Percentiles rank a stretch among this genome's conserved stretches.
These are phyloP conservation scores for Rhogogaster chlorosoma DNA, from an alignment of 2,888 invertebrate species.

Conservation along the genomic window DNA sequence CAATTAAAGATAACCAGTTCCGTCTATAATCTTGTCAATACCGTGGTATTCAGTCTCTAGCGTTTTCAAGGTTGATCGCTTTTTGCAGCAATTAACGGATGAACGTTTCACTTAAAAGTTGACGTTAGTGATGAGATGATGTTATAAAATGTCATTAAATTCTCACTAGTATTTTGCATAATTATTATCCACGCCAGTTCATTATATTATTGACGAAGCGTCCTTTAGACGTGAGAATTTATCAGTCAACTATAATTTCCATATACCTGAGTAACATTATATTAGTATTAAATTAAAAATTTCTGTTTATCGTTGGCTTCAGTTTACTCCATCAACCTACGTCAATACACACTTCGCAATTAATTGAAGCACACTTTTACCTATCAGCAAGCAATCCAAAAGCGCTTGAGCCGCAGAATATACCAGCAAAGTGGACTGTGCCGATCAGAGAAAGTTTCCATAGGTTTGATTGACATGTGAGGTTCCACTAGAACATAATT, in stretches of 20 bases:
- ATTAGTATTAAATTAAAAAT: neutral
- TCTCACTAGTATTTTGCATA: neutral
- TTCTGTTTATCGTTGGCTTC: neutral
- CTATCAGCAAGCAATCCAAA: constrained; percentile 83
- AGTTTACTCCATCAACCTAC: neutral
- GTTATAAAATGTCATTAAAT: neutral
- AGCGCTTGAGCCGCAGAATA: constrained; percentile 81
- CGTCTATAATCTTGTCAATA: neutral
- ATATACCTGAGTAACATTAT: neutral
- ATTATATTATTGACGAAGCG: neutral
- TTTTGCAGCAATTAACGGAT: neutral
- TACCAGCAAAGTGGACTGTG: constrained; percentile 83
- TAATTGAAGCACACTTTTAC: constrained; percentile 70
- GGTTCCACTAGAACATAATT: constrained; percentile 79
- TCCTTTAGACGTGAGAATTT: neutral
- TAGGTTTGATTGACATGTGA: constrained; percentile 82
- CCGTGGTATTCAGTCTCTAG: neutral
- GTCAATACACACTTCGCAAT: neutral
- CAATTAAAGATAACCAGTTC: constrained; percentile 12
- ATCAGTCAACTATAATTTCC: neutral
- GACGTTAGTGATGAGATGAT: neutral
- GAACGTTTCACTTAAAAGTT: neutral
- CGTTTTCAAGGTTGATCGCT: constrained; percentile 20
- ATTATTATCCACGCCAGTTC: neutral
- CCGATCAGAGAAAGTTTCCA: constrained; percentile 83